These are phyloP conservation scores for Lomographa bimaculata DNA, from an alignment of 2,888 invertebrate genomes.

Conservation along the genomic window DNA sequence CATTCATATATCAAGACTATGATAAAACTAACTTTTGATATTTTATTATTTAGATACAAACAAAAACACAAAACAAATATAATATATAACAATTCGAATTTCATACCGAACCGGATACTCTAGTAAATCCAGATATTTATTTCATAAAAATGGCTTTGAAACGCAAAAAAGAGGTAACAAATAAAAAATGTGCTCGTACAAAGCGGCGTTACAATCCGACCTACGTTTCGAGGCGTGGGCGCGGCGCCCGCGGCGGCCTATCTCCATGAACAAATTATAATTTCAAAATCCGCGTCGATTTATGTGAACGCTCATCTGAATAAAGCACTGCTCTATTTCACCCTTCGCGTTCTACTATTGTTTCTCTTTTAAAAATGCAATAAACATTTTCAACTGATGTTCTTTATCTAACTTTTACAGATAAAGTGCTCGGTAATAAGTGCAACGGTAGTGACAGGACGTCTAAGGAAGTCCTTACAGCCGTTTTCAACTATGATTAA, in stretches of 20 bases:
- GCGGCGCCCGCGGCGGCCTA: constrained; percentile 73
- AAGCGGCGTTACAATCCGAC: constrained; percentile 29
- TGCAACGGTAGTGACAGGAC: too few relatives aligned
- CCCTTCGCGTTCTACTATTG: constrained; percentile 53
- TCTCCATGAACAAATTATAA: constrained; percentile 79
- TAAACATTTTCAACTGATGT: constrained; percentile 21
- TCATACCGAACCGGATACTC: constrained; percentile 4
- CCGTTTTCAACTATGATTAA: too few relatives aligned
- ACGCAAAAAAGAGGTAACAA: constrained; percentile 16
- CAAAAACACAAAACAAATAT: background rate
- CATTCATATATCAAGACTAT: too few relatives aligned
- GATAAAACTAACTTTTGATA: background rate
- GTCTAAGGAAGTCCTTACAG: too few relatives aligned
- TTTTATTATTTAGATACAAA: background rate
- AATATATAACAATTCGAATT: too few relatives aligned
- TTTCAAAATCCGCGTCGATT: constrained; percentile 81
- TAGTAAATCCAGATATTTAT: constrained; percentile 13
- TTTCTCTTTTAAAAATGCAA: constrained; percentile 41
- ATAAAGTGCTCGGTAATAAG: too few relatives aligned
- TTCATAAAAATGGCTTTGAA: constrained; percentile 20
- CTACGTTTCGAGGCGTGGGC: constrained; percentile 53
- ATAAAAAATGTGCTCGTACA: constrained; percentile 22
- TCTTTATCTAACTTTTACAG: constrained; percentile 9
- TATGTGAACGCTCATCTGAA: constrained; percentile 77
- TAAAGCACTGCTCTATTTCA: constrained; percentile 73